Evolutionary conservation across 2,888 invertebrate species (phyloP).

Genomic region (Sialis lutaria): DNA sequence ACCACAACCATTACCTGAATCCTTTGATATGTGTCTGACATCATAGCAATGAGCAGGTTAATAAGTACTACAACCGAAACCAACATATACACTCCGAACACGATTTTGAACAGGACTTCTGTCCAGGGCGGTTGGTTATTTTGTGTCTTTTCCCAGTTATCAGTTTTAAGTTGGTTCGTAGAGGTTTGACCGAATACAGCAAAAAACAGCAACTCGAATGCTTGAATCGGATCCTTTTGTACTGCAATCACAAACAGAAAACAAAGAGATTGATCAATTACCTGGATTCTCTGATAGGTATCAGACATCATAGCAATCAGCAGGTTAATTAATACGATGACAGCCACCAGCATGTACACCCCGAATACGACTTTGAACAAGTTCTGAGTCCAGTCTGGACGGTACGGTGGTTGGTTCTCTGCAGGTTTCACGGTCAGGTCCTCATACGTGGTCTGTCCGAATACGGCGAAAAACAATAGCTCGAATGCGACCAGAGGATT

Average conservation of each 20-base stretch:
- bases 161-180: conserved; percentile 58
- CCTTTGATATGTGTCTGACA: conserved; percentile 99
- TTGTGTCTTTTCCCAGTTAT: conserved; percentile 28
- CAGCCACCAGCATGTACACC: conserved; percentile 93
- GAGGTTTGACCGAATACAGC: conserved; percentile 93
- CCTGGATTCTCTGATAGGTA: conserved; percentile 98
- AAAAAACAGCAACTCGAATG: conserved; percentile 97
- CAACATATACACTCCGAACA: conserved; percentile 92
- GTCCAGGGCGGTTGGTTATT: conserved; percentile 65
- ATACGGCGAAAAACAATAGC: conserved; percentile 94
- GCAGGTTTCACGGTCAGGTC: conserved; percentile 40
- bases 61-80: conserved; percentile 98
- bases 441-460: conserved; percentile 81
- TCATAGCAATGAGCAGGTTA: conserved; percentile 99
- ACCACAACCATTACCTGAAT: conserved; percentile 60
- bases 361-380: conserved; percentile 88
- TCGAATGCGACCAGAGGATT: conserved; percentile 86
- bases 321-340: conserved; percentile 95
- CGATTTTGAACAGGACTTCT: conserved; percentile 70
- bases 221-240: conserved; percentile 76
- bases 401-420: conserved; percentile 46
- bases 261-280: conserved; percentile 30
- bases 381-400: conserved; percentile 70
- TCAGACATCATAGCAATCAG: conserved; percentile 99
- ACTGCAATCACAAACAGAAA: conserved; percentile 51